A percentile compares a stretch with the other conserved stretches of the same genome.
Conservation (phyloP, 2,797 vertebrate species). For the Gallinago solitaria region DNA sequence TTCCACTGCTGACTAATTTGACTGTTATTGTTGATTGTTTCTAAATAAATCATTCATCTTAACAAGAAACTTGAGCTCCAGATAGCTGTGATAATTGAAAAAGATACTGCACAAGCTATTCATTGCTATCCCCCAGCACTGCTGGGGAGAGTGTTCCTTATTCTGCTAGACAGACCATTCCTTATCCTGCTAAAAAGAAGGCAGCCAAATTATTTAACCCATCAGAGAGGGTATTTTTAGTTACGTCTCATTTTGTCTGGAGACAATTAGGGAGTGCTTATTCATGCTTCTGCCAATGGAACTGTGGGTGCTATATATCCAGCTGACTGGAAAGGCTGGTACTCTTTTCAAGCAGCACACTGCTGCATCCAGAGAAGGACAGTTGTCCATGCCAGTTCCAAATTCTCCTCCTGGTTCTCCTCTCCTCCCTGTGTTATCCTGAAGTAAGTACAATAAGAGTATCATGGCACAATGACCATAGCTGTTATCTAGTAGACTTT, state of each 20-base stretch:
- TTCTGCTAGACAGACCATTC: neutral
- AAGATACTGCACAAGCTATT: neutral
- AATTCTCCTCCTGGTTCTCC: neutral
- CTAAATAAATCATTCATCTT: constrained; percentile 28
- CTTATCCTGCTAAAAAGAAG: neutral
- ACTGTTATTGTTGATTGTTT: neutral
- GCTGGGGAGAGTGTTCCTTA: neutral
- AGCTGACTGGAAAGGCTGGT: neutral
- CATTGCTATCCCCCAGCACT: neutral
- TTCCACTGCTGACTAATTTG: neutral
- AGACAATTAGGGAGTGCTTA: neutral
- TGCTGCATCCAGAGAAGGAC: neutral
- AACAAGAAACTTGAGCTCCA: neutral
- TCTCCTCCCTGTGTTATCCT: neutral
- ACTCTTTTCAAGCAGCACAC: neutral
- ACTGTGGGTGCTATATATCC: neutral
- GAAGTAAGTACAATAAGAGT: neutral
- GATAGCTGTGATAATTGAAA: constrained; percentile 16
- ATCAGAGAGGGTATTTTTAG: constrained; percentile 28
- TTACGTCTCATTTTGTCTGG: neutral
- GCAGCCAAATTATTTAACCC: constrained; percentile 21
- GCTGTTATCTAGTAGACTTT: neutral
- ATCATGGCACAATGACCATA: neutral
- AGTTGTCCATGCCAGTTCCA: neutral
- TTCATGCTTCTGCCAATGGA: neutral